Conservation (phyloP, 1,140 invertebrate genomes). For the Maconellicoccus hirsutus region DNA sequence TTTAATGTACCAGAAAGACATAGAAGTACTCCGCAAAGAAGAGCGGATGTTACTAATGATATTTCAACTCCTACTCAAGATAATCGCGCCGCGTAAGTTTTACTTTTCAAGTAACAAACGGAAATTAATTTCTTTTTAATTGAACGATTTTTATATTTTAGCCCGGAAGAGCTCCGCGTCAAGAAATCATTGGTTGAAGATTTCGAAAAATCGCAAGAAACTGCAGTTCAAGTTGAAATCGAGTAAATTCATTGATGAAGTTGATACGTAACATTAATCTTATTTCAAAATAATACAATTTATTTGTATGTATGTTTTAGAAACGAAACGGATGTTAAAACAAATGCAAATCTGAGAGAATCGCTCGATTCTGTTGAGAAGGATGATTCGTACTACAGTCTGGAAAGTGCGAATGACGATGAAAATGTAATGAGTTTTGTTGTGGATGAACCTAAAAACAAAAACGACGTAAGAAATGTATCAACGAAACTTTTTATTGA, state of each 20-base stretch:
- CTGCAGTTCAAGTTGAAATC: not conserved
- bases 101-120: not conserved
- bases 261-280: not conserved
- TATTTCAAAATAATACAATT: too few relatives aligned
- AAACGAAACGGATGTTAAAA: not conserved
- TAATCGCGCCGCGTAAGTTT: not conserved
- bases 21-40: not conserved
- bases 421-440: not conserved
- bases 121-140: not conserved
- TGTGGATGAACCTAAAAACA: not conserved
- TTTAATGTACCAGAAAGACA: not conserved
- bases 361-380: not conserved
- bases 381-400: slow-evolving; percentile 5
- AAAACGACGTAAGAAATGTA: not conserved
- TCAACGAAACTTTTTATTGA: not conserved
- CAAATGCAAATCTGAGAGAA: not conserved
- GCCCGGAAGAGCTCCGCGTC: not conserved
- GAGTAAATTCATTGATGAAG: not conserved
- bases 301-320: too few relatives aligned
- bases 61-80: not conserved
- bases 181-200: not conserved
- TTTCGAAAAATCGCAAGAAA: not conserved
- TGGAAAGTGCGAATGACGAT: not conserved
- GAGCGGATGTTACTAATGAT: not conserved
- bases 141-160: not conserved